phyloP scores from a whole-genome alignment of 2,888 invertebrate species.

The Cheilosia soror region DNA sequence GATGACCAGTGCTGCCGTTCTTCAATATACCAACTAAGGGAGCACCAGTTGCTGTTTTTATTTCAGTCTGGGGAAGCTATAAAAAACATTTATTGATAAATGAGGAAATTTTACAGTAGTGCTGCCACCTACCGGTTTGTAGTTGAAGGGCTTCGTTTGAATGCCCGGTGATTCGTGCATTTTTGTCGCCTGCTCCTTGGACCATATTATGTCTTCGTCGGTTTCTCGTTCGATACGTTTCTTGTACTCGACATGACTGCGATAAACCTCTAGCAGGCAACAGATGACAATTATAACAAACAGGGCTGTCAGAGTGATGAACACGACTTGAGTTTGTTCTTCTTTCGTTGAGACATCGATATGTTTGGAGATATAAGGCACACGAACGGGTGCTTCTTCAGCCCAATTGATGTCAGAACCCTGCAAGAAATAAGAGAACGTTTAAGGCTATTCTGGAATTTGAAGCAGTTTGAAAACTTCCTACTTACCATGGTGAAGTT shows the following conservation, averaged over 20 bases:
- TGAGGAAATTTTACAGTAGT: neutral
- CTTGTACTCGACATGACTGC: constrained; percentile 90
- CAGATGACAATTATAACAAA: constrained; percentile 89
- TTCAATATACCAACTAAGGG: constrained; percentile 83
- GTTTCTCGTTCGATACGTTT: constrained; percentile 90
- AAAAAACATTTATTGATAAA: neutral
- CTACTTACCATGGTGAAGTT: constrained; percentile 86
- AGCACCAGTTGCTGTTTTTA: constrained; percentile 79
- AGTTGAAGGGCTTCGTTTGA: constrained; percentile 83
- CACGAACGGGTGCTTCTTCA: constrained; percentile 91
- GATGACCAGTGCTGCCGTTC: constrained; percentile 80
- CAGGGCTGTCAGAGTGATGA: constrained; percentile 90
- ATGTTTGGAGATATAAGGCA: constrained; percentile 90
- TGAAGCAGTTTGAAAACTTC: neutral
- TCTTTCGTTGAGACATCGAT: constrained; percentile 89
- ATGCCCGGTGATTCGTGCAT: constrained; percentile 86
- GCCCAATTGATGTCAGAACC: constrained; percentile 92
- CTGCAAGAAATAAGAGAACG: constrained; percentile 83
- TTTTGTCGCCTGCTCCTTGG: constrained; percentile 90
- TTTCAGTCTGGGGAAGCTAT: constrained; percentile 82
- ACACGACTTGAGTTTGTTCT: constrained; percentile 91
- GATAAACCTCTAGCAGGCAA: constrained; percentile 90
- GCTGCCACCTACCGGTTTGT: constrained; percentile 84
- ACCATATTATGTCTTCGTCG: constrained; percentile 90
- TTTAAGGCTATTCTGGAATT: neutral